These are phyloP conservation scores for Pachyseris speciosa DNA, from an alignment of 64 coral and sea anemone species.

Conservation along the genomic window DNA sequence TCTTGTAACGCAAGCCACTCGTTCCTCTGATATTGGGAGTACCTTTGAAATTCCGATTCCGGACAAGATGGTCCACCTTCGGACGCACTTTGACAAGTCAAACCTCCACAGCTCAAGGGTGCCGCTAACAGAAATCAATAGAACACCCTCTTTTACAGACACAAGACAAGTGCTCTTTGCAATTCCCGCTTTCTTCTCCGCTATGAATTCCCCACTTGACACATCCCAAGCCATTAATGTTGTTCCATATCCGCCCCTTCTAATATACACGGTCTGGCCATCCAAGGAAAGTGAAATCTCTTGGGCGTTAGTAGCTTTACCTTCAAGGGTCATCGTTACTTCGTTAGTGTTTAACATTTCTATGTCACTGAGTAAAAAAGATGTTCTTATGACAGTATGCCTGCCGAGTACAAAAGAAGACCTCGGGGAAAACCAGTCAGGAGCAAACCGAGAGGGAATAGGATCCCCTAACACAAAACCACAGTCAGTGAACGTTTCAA, in stretches of 20 bases:
- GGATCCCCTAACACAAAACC: slow-evolving; percentile 10
- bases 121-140: not conserved
- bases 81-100: not conserved
- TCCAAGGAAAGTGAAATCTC: not conserved
- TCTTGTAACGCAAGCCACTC: not conserved
- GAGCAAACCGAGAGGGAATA: not conserved
- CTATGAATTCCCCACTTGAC: not conserved
- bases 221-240: not conserved
- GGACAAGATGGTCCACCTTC: not conserved
- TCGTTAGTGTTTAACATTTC: not conserved
- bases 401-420: not conserved
- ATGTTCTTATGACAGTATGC: not conserved
- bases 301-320: not conserved
- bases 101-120: not conserved
- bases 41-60: not conserved
- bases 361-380: not conserved
- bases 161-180: not conserved
- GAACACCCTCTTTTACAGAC: not conserved
- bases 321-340: not conserved
- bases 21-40: not conserved
- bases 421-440: not conserved
- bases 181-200: not conserved
- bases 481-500: not conserved
- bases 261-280: not conserved
- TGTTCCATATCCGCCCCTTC: not conserved